Evolutionary conservation across 2,888 invertebrate species (phyloP).

Genomic region (Diploptera punctata): DNA sequence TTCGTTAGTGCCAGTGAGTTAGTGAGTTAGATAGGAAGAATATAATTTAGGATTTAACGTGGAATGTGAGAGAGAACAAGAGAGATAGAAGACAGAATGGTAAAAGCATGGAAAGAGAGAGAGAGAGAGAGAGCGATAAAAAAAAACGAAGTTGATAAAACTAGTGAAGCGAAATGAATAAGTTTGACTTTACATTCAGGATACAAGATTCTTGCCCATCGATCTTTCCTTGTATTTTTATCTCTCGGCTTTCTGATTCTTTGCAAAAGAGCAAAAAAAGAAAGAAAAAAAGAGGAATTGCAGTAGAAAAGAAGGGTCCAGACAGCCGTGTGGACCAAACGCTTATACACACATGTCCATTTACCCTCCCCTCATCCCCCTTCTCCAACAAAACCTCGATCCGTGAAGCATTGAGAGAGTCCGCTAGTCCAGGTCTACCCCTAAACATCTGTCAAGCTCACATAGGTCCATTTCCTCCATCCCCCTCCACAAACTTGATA

Average conservation of each 20-base stretch:
- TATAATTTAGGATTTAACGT: too few relatives aligned
- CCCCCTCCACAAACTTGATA: neutral
- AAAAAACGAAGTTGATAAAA: neutral
- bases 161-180: neutral
- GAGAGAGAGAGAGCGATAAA: neutral
- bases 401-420: neutral
- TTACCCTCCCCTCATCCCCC: neutral
- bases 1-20: too few relatives aligned
- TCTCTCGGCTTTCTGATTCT: neutral
- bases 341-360: conserved; percentile 4
- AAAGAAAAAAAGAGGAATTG: neutral
- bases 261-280: too few relatives aligned
- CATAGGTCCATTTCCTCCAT: conserved; percentile 38
- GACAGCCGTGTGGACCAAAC: neutral
- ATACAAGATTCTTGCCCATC: neutral
- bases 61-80: too few relatives aligned
- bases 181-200: neutral
- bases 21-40: too few relatives aligned
- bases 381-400: too few relatives aligned
- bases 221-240: neutral
- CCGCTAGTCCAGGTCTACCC: conserved; percentile 1
- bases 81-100: too few relatives aligned
- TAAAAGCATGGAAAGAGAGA: too few relatives aligned
- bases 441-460: conserved; percentile 39
- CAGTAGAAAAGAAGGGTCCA: neutral